These are phyloP conservation scores for Pseudotriccus pelzelni DNA, from an alignment of 2,797 vertebrate genomes.

Conservation along the genomic window DNA sequence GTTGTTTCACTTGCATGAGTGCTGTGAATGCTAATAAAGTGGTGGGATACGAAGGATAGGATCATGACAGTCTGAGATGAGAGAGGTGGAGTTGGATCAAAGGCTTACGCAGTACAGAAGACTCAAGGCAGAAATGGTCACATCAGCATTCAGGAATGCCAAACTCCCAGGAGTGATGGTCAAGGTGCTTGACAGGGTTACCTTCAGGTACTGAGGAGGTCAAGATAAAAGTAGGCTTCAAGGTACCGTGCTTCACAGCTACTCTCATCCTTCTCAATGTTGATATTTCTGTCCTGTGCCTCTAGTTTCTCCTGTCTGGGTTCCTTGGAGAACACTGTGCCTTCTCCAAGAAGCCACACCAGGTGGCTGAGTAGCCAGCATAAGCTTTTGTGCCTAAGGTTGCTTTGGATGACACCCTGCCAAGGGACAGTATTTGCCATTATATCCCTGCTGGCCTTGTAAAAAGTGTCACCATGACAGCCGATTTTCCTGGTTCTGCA, in stretches of 20 bases:
- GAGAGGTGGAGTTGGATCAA: not conserved
- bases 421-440: not conserved
- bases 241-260: not conserved
- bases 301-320: not conserved
- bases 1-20: not conserved
- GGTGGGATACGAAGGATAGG: not conserved
- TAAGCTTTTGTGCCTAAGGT: not conserved
- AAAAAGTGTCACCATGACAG: not conserved
- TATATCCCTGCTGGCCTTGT: not conserved
- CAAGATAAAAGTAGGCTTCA: not conserved
- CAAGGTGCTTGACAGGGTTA: not conserved
- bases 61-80: not conserved
- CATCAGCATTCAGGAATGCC: accelerated
- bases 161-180: not conserved
- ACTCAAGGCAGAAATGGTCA: not conserved
- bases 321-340: not conserved
- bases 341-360: not conserved
- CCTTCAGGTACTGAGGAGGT: not conserved
- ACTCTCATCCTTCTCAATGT: not conserved
- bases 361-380: not conserved
- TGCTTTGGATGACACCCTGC: not conserved
- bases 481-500: not conserved
- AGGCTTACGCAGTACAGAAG: not conserved
- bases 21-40: not conserved
- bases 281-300: not conserved